Conservation (phyloP, 2,797 vertebrate species). For the Epinephelus coioides region DNA sequence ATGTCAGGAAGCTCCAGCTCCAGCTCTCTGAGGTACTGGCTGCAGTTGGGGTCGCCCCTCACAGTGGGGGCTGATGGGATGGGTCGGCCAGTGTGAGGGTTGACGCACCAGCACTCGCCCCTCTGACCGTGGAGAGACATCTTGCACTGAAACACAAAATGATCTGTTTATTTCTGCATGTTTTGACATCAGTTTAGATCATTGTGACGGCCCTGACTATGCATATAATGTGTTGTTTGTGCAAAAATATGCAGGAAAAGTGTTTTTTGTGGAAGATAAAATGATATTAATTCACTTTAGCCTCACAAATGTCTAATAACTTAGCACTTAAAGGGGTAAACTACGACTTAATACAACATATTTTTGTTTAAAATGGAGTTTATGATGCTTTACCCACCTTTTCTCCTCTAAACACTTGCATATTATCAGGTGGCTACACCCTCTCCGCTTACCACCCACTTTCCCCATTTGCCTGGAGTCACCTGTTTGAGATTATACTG, state of each 20-base stretch:
- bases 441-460: not conserved
- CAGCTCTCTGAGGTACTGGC: conserved; percentile 90
- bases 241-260: not conserved
- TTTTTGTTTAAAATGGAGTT: not conserved
- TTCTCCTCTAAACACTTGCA: conserved; percentile 7
- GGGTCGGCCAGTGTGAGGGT: conserved; percentile 91
- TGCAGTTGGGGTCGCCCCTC: conserved; percentile 96
- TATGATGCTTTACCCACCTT: conserved; percentile 3
- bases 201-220: not conserved
- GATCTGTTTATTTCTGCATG: not conserved
- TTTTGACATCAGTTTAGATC: not conserved
- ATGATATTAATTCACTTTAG: not conserved
- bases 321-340: too few relatives aligned
- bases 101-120: conserved; percentile 98
- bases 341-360: not conserved
- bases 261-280: not conserved
- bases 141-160: conserved; percentile 90
- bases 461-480: conserved; percentile 22
- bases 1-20: conserved; percentile 80
- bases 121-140: conserved; percentile 97
- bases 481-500: conserved; percentile 99
- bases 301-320: too few relatives aligned
- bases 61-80: conserved; percentile 92
- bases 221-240: not conserved
- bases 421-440: conserved; percentile 5